These are phyloP conservation scores for Polyploca ridens DNA, from an alignment of 2,888 invertebrate species.

Conservation along the genomic window DNA sequence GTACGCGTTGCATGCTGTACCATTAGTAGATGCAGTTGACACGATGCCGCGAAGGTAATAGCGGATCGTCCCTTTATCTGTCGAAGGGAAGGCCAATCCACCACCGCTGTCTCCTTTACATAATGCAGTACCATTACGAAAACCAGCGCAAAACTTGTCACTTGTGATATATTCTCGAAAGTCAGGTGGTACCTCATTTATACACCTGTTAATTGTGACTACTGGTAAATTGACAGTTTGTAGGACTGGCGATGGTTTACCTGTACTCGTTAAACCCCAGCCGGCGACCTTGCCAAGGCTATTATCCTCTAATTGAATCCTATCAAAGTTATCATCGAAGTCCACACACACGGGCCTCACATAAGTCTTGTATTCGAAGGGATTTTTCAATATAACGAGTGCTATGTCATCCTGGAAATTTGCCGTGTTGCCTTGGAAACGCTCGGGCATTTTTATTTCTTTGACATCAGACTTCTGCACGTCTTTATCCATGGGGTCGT, in stretches of 20 bases:
- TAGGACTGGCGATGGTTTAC: conserved; percentile 40
- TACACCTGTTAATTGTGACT: conserved; percentile 43
- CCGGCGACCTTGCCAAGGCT: conserved; percentile 44
- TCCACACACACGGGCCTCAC: conserved; percentile 82
- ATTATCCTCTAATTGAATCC: conserved; percentile 39
- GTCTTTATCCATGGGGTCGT: conserved; percentile 37
- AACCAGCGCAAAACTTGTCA: conserved; percentile 62
- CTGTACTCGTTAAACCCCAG: conserved; percentile 52
- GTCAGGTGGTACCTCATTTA: conserved; percentile 31
- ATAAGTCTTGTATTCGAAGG: conserved; percentile 63
- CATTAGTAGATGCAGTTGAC: conserved; percentile 59
- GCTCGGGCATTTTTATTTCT: conserved; percentile 64
- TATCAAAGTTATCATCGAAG: conserved; percentile 51
- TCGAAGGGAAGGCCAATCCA: conserved; percentile 59
- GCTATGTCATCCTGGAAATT: conserved; percentile 85
- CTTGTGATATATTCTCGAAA: conserved; percentile 54
- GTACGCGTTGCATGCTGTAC: conserved; percentile 52
- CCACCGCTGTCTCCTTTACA: conserved; percentile 76
- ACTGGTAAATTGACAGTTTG: conserved; percentile 52
- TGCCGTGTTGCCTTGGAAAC: conserved; percentile 74
- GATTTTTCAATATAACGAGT: conserved; percentile 64
- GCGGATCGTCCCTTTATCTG: conserved; percentile 44
- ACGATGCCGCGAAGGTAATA: conserved; percentile 69
- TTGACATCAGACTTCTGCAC: conserved; percentile 63
- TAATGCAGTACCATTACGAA: conserved; percentile 53